Base-by-base conservation (phyloP, 2,888 invertebrate genomes). In the Drosophila mercatorum region DNA sequence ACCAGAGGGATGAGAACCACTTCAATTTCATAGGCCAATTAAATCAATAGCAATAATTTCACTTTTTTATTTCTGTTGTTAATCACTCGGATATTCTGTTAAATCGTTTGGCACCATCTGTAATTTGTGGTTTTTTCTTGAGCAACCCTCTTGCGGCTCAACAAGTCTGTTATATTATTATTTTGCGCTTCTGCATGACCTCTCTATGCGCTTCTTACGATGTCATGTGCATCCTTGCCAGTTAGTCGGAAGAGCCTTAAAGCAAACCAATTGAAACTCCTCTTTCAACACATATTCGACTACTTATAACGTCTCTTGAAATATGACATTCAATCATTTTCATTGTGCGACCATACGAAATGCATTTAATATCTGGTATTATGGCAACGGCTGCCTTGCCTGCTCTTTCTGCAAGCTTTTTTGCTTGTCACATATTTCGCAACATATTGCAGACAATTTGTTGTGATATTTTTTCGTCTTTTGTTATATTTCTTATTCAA, bases 351-450 rank as follows among this genome's bases (percentile, higher is more conserved):
- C 57, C 49, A 62, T 53, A 49, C 17, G 49, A 61, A 75, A 63
- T 83, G 81, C 83, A 86, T 85, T 85, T 86, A 78, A 85, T 88
- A 88, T 86, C 72, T 70, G 78, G 69, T 76, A 75, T 88, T 88
- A 86, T 83, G 69, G 59, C 34, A 3, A 6, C 31, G 49, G 14
- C 12, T 17, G 55, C 38, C 28, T 8, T 14, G 10, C 38, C 47
- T 14, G 1, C 31, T 26, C 14, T n/a, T 22, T 17, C n/a, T 5
- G 28, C 14, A 51, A 49, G 38, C 12, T 36, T 28, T 57, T 40
- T 40, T 63, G 68, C 58, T 63, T 67, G 41, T 51, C 58, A 40
- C 52, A 70, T 63, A 68, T 72, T 78, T 69, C 38, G 49, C 68
- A 53, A 79, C 81, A 76, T 78, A 86, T 81, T 72, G 78, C 71